A percentile compares a stretch with the other conserved stretches of the same genome.
phyloP scores from a whole-genome alignment of 1,140 invertebrate species.

The Drosophila saltans region DNA sequence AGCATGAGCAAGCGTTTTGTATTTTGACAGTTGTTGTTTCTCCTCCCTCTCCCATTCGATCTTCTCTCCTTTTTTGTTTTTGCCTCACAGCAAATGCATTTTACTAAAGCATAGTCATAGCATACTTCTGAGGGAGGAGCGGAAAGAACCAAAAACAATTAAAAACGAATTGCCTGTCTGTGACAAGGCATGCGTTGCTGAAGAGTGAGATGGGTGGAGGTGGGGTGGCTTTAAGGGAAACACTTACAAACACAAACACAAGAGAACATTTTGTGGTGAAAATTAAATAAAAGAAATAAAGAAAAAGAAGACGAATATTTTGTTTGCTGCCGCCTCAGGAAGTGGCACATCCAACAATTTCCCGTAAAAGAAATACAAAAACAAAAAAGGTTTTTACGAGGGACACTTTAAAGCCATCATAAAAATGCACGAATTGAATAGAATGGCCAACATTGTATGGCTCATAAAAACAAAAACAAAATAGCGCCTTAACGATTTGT shows the following conservation, averaged over 20 bases:
- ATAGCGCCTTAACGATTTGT: constrained; percentile 23
- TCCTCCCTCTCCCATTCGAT: neutral
- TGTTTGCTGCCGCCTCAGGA: constrained; percentile 39
- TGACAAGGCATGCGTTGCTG: no score
- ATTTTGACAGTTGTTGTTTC: constrained; percentile 72
- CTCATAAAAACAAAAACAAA: constrained; percentile 39
- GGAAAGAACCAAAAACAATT: constrained; percentile 60
- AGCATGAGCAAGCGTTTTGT: constrained; percentile 68
- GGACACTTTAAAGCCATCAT: constrained; percentile 47
- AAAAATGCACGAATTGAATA: constrained; percentile 8
- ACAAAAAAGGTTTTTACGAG: constrained; percentile 30
- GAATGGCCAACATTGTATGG: neutral
- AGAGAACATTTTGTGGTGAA: constrained; percentile 35
- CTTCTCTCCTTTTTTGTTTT: neutral
- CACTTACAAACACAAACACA: constrained; percentile 15
- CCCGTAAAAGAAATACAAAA: neutral
- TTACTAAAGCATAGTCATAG: neutral
- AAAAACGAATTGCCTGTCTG: constrained; percentile 64
- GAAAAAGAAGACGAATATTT: constrained; percentile 25
- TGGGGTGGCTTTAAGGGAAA: constrained; percentile 17
- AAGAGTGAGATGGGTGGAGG: no score
- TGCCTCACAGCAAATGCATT: constrained; percentile 4
- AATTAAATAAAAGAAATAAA: constrained; percentile 50
- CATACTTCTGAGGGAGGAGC: constrained; percentile 30
- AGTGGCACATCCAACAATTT: constrained; percentile 43